Evolutionary conservation across 2,888 invertebrate genomes (phyloP).

Genomic region (Diplolepis rosae): DNA sequence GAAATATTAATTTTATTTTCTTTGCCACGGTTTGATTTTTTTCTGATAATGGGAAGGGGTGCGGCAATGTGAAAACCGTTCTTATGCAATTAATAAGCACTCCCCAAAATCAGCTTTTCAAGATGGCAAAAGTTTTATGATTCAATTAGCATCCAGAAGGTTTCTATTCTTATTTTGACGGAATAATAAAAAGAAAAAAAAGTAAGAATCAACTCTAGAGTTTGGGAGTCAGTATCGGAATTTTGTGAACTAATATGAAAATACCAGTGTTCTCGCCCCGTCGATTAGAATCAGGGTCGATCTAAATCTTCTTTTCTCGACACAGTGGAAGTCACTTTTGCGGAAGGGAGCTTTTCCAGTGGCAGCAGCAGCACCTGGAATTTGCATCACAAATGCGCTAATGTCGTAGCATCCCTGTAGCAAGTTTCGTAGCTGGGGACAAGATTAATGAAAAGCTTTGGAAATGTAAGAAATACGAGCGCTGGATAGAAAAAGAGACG

Average conservation of each 20-base stretch:
- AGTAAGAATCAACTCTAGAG: background rate
- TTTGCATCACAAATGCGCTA: slow-evolving; percentile 63
- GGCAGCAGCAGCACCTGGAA: slow-evolving; percentile 42
- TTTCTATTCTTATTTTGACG: no score
- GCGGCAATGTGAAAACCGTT: no score
- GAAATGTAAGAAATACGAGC: slow-evolving; percentile 50
- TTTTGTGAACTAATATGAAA: slow-evolving; percentile 2
- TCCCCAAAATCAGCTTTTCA: no score
- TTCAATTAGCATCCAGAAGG: no score
- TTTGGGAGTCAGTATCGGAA: background rate
- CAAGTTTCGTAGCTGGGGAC: slow-evolving; percentile 36
- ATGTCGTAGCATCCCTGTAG: slow-evolving; percentile 37
- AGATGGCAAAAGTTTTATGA: no score
- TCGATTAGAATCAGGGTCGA: slow-evolving; percentile 16
- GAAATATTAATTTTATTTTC: no score
- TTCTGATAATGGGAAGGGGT: no score
- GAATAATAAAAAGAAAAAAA: background rate
- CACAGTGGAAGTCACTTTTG: slow-evolving; percentile 13
- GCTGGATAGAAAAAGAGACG: slow-evolving; percentile 5
- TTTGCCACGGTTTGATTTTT: no score
- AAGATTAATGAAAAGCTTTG: slow-evolving; percentile 60
- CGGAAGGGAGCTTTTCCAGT: slow-evolving; percentile 14
- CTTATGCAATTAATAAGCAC: no score
- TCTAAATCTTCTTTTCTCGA: slow-evolving; percentile 13
- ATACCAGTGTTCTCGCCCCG: slow-evolving; percentile 3